Evolutionary conservation across 2,888 invertebrate species (phyloP).

Genomic region (Drosophila gaucha): DNA sequence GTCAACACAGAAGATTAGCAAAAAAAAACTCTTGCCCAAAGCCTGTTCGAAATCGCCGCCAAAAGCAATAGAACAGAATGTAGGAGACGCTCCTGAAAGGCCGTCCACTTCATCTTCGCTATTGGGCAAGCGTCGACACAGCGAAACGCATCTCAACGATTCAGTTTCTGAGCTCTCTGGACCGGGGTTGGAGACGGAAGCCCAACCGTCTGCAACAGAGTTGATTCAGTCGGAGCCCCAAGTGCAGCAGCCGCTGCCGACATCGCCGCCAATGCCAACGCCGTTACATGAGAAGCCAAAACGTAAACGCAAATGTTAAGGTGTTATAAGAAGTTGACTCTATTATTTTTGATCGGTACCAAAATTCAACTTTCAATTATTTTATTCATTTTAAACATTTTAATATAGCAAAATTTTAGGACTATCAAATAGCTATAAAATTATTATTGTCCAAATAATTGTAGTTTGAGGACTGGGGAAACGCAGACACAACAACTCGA

Average conservation of each 20-base stretch:
- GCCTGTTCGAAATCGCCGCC: not conserved
- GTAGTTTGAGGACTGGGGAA: not conserved
- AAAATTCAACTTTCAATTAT: too few relatives aligned
- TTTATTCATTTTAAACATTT: too few relatives aligned
- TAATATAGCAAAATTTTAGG: too few relatives aligned
- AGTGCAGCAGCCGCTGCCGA: too few relatives aligned
- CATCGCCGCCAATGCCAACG: not conserved
- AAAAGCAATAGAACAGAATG: too few relatives aligned
- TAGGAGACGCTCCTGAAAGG: too few relatives aligned
- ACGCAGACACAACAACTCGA: slow-evolving; percentile 1
- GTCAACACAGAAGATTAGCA: rapidly evolving
- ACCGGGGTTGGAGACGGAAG: not conserved
- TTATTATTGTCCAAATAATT: not conserved
- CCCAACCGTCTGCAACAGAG: not conserved
- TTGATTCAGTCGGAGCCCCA: not conserved
- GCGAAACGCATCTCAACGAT: too few relatives aligned
- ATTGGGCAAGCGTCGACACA: not conserved
- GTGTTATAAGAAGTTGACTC: too few relatives aligned
- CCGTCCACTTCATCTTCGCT: too few relatives aligned
- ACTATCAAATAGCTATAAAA: too few relatives aligned
- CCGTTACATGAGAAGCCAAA: not conserved
- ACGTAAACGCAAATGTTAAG: not conserved
- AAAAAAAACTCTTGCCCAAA: not conserved
- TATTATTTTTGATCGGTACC: not conserved
- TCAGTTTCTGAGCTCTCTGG: not conserved